Percentiles rank a stretch among this genome's conserved stretches.
phyloP scores from a whole-genome alignment of 2,113 vertebrate genomes.

The Oreocharis arfaki region DNA sequence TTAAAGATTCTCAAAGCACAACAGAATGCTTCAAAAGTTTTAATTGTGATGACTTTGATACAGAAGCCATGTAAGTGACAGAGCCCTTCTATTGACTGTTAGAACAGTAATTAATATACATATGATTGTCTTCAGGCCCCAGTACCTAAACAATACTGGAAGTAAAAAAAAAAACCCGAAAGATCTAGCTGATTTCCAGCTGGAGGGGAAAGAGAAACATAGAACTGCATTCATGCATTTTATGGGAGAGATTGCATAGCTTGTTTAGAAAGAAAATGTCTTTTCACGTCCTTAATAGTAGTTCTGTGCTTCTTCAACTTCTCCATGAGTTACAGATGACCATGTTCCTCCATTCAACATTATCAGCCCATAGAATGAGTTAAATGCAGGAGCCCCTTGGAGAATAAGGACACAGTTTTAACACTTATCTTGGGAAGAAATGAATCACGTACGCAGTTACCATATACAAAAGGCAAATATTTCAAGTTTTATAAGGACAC shows the following conservation, averaged over 20 bases:
- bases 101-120: conserved; percentile 67
- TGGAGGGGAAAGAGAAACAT: neutral
- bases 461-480: conserved; percentile 16
- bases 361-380: neutral
- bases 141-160: conserved; percentile 65
- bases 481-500: conserved; percentile 52
- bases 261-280: conserved; percentile 64
- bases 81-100: conserved; percentile 79
- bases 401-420: neutral
- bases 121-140: conserved; percentile 78
- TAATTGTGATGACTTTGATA: conserved; percentile 49
- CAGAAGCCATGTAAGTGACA: conserved; percentile 65
- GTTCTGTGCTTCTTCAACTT: conserved; percentile 54
- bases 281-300: conserved; percentile 49
- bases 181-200: conserved; percentile 32
- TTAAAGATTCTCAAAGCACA: conserved; percentile 44
- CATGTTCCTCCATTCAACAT: neutral
- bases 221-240: conserved; percentile 69
- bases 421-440: neutral
- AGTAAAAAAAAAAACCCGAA: neutral
- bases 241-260: conserved; percentile 81
- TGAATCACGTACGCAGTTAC: neutral
- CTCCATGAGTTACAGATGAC: neutral
- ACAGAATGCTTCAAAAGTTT: conserved; percentile 58
- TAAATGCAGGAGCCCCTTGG: neutral